phyloP scores from a whole-genome alignment of 2,113 vertebrate genomes.

The Podarcis cretensis region DNA sequence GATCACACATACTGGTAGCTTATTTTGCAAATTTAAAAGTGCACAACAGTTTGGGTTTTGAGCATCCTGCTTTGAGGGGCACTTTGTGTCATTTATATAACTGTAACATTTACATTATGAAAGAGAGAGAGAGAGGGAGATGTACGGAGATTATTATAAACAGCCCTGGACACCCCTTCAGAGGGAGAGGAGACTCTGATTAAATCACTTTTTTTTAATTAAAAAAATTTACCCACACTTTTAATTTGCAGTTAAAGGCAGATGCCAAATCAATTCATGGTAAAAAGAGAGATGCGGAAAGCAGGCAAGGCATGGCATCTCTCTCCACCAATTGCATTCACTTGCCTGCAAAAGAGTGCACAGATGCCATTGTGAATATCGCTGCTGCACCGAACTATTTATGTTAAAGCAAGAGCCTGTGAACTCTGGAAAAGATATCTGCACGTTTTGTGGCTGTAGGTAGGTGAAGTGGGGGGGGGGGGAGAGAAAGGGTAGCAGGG shows the following conservation, averaged over 20 bases:
- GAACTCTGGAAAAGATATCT: not conserved
- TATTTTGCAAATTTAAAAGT: not conserved
- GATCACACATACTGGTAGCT: not conserved
- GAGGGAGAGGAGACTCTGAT: not conserved
- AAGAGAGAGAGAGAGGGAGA: not conserved
- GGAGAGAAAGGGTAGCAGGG: not conserved
- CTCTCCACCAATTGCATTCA: not conserved
- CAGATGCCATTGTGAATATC: not conserved
- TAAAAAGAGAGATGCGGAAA: not conserved
- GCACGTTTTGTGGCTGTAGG: no score
- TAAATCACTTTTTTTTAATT: not conserved
- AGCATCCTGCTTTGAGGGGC: not conserved
- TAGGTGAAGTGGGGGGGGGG: not conserved
- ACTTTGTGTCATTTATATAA: not conserved
- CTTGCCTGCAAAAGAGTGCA: not conserved
- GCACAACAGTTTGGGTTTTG: not conserved
- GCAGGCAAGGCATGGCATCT: not conserved
- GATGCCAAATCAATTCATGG: not conserved
- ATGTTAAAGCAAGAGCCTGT: not conserved
- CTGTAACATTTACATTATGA: not conserved
- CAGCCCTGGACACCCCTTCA: not conserved
- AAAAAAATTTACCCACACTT: not conserved
- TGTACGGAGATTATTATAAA: not conserved
- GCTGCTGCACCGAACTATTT: not conserved
- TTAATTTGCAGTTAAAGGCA: conserved; percentile 3